Conservation (phyloP, 2,888 invertebrate species). For the Drosophila kambysellisi region DNA sequence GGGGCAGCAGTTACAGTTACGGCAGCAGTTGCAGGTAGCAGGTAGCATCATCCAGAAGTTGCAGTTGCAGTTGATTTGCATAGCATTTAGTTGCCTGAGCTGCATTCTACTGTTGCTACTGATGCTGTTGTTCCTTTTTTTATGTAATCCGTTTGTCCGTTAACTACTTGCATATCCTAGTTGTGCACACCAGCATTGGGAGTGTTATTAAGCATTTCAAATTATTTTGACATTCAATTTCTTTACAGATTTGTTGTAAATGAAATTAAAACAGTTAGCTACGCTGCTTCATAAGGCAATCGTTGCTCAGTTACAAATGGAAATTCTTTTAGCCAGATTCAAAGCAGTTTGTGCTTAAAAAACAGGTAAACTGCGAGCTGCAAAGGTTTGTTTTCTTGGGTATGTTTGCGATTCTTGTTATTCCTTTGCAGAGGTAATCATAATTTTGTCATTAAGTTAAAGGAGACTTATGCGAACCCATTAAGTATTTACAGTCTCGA, state of each 20-base stretch:
- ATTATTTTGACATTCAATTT: constrained; percentile 61
- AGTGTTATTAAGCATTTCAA: constrained; percentile 45
- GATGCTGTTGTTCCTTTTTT: neutral
- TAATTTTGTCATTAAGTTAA: neutral
- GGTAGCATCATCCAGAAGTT: neutral
- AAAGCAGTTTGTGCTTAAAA: neutral
- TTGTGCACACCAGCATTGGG: neutral
- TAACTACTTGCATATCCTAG: constrained; percentile 27
- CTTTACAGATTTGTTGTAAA: constrained; percentile 25
- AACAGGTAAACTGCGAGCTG: neutral
- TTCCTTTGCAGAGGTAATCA: neutral
- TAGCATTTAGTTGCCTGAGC: constrained; percentile 53
- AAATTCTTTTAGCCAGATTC: neutral
- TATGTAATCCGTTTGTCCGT: constrained; percentile 52
- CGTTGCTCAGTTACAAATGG: neutral
- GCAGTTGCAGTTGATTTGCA: constrained; percentile 51
- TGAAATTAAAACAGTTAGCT: constrained; percentile 2
- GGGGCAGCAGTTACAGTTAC: constrained; percentile 8
- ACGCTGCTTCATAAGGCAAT: neutral
- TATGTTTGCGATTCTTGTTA: neutral
- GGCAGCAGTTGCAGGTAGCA: constrained; percentile 5
- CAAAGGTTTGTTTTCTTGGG: neutral
- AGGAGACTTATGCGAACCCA: neutral
- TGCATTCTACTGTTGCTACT: constrained; percentile 47
- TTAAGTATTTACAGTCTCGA: neutral